Evolutionary conservation across 1,140 invertebrate species (phyloP).

Genomic region (Matsumurasca onukii): DNA sequence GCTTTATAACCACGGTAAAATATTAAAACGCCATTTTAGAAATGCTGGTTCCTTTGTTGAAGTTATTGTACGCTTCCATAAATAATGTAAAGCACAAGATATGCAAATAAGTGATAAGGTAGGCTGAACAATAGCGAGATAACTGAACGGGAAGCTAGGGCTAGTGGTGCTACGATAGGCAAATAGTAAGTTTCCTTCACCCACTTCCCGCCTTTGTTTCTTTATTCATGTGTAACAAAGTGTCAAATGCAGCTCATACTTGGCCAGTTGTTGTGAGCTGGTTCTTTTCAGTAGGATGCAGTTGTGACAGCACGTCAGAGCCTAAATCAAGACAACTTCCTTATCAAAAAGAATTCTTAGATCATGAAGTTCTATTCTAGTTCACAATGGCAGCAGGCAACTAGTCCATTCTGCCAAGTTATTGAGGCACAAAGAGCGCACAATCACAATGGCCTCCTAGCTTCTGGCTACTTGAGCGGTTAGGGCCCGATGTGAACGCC

Average conservation of each 20-base stretch:
- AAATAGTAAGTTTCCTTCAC: not conserved
- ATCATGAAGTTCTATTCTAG: constrained; percentile 3
- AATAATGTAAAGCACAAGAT: constrained; percentile 27
- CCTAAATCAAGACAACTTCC: not conserved
- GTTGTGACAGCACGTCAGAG: too few species aligned
- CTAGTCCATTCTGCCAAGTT: constrained; percentile 2
- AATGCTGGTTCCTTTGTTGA: constrained; percentile 25
- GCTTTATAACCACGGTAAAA: constrained; percentile 13
- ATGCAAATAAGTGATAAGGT: constrained; percentile 12
- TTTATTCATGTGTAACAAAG: constrained; percentile 3
- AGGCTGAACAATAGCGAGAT: constrained; percentile 3
- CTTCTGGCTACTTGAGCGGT: not conserved
- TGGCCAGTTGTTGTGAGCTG: not conserved
- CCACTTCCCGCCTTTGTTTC: not conserved
- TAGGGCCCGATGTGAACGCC: not conserved
- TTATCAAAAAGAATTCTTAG: not conserved
- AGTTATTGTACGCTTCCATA: constrained; percentile 25
- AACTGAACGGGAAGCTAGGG: not conserved
- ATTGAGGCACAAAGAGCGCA: not conserved
- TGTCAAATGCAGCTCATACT: not conserved
- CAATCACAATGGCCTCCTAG: not conserved
- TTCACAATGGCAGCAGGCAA: not conserved
- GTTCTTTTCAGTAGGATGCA: not conserved
- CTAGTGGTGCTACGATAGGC: constrained; percentile 4
- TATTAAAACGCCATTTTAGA: constrained; percentile 25